These are phyloP conservation scores for Eurosta solidaginis DNA, from an alignment of 1,140 invertebrate species.

Conservation along the genomic window DNA sequence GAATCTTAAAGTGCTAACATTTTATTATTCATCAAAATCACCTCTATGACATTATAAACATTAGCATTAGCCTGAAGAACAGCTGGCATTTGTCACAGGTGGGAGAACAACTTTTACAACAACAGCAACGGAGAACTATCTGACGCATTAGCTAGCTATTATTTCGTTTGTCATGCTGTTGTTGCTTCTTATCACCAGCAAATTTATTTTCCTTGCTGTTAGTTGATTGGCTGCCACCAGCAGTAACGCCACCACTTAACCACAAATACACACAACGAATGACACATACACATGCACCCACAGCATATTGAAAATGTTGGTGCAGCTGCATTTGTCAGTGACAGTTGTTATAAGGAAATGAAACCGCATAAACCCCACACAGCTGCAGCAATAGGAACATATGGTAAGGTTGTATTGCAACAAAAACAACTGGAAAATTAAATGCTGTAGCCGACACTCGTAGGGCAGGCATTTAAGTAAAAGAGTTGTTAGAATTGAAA, in stretches of 20 bases:
- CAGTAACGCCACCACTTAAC: background rate
- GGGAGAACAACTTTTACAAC: no score
- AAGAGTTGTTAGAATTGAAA: no score
- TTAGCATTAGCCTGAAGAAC: background rate
- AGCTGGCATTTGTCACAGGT: background rate
- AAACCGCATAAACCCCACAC: background rate
- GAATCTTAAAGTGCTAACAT: no score
- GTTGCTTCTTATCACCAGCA: background rate
- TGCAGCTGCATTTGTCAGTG: slow-evolving; percentile 1
- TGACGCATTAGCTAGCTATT: background rate
- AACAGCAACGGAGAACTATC: no score
- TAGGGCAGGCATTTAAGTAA: no score
- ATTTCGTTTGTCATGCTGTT: background rate
- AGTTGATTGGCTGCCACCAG: background rate
- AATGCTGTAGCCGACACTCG: background rate
- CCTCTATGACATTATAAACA: no score
- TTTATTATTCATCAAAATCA: no score
- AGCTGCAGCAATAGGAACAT: background rate
- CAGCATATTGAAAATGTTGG: no score
- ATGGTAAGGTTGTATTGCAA: background rate
- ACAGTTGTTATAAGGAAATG: background rate
- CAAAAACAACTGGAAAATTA: background rate
- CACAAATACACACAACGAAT: background rate
- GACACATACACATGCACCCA: background rate
- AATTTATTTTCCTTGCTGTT: background rate